Base-by-base conservation (phyloP, 2,113 vertebrate genomes). In the Otolemur garnettii region DNA sequence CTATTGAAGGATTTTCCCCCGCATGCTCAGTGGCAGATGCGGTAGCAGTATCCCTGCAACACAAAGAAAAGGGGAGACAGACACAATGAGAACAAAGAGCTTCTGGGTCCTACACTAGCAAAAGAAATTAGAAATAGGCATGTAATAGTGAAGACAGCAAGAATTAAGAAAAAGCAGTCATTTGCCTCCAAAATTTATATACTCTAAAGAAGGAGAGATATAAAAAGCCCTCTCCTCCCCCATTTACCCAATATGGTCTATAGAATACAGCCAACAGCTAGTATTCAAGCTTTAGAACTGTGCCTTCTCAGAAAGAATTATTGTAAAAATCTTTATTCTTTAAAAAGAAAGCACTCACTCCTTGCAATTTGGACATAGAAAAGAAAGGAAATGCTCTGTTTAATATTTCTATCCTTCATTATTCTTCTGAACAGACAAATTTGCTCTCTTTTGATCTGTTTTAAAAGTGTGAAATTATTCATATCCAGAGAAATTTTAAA, bases 51-150 rank as follows among this genome's bases (percentile, higher is more conserved):
- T 95, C 95, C 85, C 92, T 97, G 97, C 90, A 92, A 97, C 97
- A 98, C 97, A 97, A 98, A 98, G 97, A 97, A 97, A 97, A 55
- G 91, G 83, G 91, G 93, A 96, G 94, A 95, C 93, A 87, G 97
- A 90, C 97, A 96, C 96, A 97, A 97, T 96, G 97, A 97, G 97
- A 99, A 99, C 98, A 99, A 99, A 99, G 98, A 98, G 89, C 96
- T 92, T 95, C 98, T 93, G 91, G 96, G 80, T 90, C 89, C 53
- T 95, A 80, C 93, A 64, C 89, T 69, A 95, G 75, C 64, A 66
- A 92, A 92, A 96, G 97, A 97, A 97, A 96, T 79, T 88, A 85
- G 84, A 69, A 69, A 90, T 30, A 59, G 87, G 62, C 94, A 72
- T 80, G 19, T 21, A 82, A 75, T 9, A 50, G 66, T 71, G 53